Evolutionary conservation across 2,113 vertebrate genomes (phyloP).

Genomic region (Nibea albiflora): DNA sequence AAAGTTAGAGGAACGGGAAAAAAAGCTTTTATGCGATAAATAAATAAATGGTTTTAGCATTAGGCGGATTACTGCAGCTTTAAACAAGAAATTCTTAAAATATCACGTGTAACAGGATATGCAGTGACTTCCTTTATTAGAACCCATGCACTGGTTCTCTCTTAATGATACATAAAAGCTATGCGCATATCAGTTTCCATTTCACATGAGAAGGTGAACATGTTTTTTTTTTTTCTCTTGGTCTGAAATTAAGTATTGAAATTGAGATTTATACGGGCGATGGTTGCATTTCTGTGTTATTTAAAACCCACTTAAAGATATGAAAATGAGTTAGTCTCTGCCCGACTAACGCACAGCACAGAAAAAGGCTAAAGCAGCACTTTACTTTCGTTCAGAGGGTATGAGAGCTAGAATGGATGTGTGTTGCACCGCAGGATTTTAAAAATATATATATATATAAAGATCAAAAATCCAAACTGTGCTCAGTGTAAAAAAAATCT

Average conservation of each 20-base stretch:
- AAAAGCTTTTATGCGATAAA: background rate
- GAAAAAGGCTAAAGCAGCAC: background rate
- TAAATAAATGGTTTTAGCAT: background rate
- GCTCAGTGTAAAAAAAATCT: background rate
- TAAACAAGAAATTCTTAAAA: background rate
- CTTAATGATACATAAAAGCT: background rate
- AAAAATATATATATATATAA: background rate
- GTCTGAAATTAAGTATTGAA: background rate
- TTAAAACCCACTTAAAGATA: background rate
- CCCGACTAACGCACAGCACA: conserved; percentile 2
- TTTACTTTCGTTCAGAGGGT: background rate
- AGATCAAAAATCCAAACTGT: background rate
- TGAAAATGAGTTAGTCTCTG: background rate
- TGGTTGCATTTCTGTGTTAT: background rate
- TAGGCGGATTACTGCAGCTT: background rate
- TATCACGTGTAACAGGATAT: background rate
- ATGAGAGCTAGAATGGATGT: background rate
- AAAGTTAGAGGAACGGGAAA: background rate
- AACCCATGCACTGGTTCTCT: background rate
- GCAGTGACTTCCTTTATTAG: background rate
- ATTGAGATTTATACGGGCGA: background rate
- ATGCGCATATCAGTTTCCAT: background rate
- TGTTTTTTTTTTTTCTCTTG: background rate
- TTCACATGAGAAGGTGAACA: background rate
- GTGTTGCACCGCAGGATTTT: background rate